These are phyloP conservation scores for Brachypalpus laphriformis DNA, from an alignment of 2,888 invertebrate species.

Conservation along the genomic window DNA sequence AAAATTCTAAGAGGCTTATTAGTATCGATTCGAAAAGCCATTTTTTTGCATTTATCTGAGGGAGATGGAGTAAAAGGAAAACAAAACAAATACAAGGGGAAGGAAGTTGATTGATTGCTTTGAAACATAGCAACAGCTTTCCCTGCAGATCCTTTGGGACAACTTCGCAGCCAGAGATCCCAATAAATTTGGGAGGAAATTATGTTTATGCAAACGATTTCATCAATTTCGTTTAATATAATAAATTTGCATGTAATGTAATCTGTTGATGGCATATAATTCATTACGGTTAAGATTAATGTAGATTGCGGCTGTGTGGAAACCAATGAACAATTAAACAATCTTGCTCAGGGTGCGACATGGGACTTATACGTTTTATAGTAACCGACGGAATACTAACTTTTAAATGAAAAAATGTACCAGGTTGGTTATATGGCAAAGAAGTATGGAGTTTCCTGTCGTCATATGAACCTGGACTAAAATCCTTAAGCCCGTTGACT, in stretches of 20 bases:
- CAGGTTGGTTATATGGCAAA: too few relatives aligned
- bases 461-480: too few relatives aligned
- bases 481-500: too few relatives aligned
- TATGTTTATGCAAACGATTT: neutral
- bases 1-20: constrained; percentile 10
- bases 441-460: too few relatives aligned
- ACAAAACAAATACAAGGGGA: neutral
- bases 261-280: neutral
- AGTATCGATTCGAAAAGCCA: neutral
- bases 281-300: neutral
- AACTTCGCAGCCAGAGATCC: neutral
- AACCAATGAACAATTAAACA: too few relatives aligned
- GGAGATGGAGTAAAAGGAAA: neutral
- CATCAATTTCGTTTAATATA: neutral
- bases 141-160: neutral
- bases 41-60: neutral
- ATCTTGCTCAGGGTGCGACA: too few relatives aligned
- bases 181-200: neutral
- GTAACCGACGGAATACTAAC: too few relatives aligned
- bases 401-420: too few relatives aligned
- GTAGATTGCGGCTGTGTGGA: too few relatives aligned
- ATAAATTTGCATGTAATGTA: neutral
- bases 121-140: neutral
- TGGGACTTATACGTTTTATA: too few relatives aligned
- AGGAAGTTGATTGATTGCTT: neutral